These are phyloP conservation scores for Drosophila ohnishii DNA, from an alignment of 1,140 invertebrate species.

Conservation along the genomic window DNA sequence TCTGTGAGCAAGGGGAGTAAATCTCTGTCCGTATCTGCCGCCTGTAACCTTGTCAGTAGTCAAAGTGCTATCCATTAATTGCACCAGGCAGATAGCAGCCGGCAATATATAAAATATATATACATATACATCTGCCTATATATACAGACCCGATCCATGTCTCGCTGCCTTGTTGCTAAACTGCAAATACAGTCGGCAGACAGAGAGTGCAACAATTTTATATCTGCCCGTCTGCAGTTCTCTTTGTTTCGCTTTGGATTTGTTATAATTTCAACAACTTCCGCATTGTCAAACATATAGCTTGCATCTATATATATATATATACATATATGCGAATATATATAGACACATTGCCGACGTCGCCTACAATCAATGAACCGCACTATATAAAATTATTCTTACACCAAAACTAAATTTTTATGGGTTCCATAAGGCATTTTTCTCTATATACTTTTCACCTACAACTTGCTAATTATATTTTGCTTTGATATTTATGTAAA, in stretches of 20 bases:
- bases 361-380: constrained; percentile 71
- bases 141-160: constrained; percentile 46
- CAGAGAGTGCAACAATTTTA: constrained; percentile 50
- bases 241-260: constrained; percentile 77
- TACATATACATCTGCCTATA: constrained; percentile 28
- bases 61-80: constrained; percentile 73
- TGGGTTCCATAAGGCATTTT: constrained; percentile 22
- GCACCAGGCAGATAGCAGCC: constrained; percentile 53
- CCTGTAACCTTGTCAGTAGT: constrained; percentile 55
- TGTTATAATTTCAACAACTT: constrained; percentile 77
- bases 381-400: constrained; percentile 43
- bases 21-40: constrained; percentile 26
- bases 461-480: constrained; percentile 32
- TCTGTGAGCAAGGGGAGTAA: constrained; percentile 4
- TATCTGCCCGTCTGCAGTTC: constrained; percentile 63
- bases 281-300: constrained; percentile 77
- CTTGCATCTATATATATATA: constrained; percentile 12
- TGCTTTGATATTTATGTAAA: constrained; percentile 34
- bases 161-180: constrained; percentile 66
- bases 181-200: constrained; percentile 44
- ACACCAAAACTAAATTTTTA: constrained; percentile 30
- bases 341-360: constrained; percentile 22
- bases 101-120: constrained; percentile 23
- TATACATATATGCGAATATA: constrained; percentile 4
- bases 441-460: constrained; percentile 17